Evolutionary conservation across 2,797 vertebrate species (phyloP), one percentile per base, ranked within the genome.

Genomic region (Macroramphosus scolopax): DNA sequence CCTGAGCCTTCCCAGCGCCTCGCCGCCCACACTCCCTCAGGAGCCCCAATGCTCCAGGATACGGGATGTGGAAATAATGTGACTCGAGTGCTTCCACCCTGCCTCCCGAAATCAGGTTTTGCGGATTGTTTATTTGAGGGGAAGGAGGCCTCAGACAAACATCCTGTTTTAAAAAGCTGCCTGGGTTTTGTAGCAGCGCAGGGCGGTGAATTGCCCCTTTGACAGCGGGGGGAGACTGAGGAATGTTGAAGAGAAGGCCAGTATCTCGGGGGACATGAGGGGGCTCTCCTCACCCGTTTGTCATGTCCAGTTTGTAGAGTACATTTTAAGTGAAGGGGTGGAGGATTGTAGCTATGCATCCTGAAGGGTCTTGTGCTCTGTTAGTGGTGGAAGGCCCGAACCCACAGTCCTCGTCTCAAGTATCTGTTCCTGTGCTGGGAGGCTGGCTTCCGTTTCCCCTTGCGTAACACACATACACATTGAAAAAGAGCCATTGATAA

Each of bases 41-140:
- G 66, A 64, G 75, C 65, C 31, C 34, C 68, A 74, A 49, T 78
- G 68, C 83, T 84, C 72, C 86, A 69, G 77, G 89, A 89, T 90
- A 88, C 83, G 84, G 78, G 83, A 76, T 88, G 85, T 89, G 90
- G 88, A 89, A 90, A 87, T 86, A 81, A 86, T 85, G 87, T 63
- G 57, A 77, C 84, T 89, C 15, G 51, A 86, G 88, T 82, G 78
- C 87, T 91, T 91, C 90, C 91, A 89, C 89, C 86, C 82, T 82
- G 85, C 89, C 89, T 91, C 86, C 88, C 86, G 70, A 87, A 92
- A 91, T 89, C 87, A 92, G 91, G 84, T 89, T 89, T 86, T 89
- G 87, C 82, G 85, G 90, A 90, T 92, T 95, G 92, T 95, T 96
- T 94, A 93, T 94, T 91, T 92, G 92, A 92, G 91, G 92, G 90